Base-by-base conservation (phyloP, 2,113 vertebrate genomes). In the Sinocyclocheilus maitianheensis region DNA sequence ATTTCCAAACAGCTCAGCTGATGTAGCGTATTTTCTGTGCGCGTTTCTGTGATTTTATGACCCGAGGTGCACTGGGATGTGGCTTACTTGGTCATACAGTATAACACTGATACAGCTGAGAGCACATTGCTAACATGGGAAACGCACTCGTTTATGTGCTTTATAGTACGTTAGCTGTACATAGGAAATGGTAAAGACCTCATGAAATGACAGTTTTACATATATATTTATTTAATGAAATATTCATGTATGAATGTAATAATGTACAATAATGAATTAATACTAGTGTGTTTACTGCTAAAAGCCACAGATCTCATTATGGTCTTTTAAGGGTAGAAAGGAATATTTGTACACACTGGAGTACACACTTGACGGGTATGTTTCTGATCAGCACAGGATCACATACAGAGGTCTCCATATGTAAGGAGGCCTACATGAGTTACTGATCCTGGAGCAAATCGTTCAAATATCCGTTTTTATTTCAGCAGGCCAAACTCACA, bases 71-170 rank as follows among this genome's bases (percentile, higher is more conserved):
- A 22, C 13, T 74, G 30, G 12, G 24, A 77, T 77, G 80, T 82
- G 43, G n/a, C 26, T 53, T 34, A 34, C 18, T 6, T 53, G 43
- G 43, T 46, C 43, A 46, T 46, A 11, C 43, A 46, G 43, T 46
- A 46, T 46, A 11, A 46, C 43, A 46, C 43, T 46, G 16, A 14
- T 71, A 14, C n/a, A 51, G 40, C 6, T 69, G 40, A 82, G 43
- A 53, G 63, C 48, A 83, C 65, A 53, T 83, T 71, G 65, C 81
- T 53, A 53, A 55, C 24, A 77, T 83, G 80, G 30, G 62, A 78
- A 84, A 78, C 1, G 0, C 37, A 30, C 51, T 60, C 34, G n/a
- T 26, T 24, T 13, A 74, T 79, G 75, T 48, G 24, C 24, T 74
- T 37, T 34, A 46, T 20, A 55, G 5, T 65, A 10, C 30, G 14